Evolutionary conservation across 2,113 vertebrate species (phyloP).

Genomic region (Stercorarius parasiticus): DNA sequence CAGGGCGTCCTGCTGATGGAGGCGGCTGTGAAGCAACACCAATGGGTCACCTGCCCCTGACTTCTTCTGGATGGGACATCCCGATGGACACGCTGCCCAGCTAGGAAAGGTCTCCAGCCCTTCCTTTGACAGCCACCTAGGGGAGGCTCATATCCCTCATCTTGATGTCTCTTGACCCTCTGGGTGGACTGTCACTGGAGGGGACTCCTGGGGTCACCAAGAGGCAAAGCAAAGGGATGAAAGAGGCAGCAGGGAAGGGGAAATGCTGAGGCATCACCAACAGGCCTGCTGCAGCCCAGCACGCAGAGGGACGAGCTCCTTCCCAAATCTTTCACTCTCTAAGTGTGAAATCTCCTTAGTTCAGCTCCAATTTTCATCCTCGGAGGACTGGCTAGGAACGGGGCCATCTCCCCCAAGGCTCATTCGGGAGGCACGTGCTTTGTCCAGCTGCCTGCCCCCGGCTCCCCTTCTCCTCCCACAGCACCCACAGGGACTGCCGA

Average conservation of each 20-base stretch:
- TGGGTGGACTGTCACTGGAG: not conserved
- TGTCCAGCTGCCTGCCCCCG: not conserved
- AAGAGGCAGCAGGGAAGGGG: not conserved
- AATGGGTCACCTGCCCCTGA: not conserved
- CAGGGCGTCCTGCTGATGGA: not conserved
- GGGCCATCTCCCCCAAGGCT: not conserved
- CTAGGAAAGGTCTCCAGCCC: not conserved
- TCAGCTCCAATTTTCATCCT: slow-evolving; percentile 12
- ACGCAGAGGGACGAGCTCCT: not conserved
- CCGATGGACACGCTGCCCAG: not conserved
- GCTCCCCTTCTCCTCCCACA: not conserved
- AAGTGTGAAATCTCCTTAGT: slow-evolving; percentile 36
- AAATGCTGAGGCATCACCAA: not conserved
- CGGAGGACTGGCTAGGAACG: not conserved
- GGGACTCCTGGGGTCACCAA: not conserved
- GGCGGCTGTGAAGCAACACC: not conserved
- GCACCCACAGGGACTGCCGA: not conserved
- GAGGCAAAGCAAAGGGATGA: not conserved
- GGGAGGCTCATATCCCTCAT: not conserved
- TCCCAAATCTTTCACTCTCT: not conserved
- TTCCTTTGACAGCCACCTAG: not conserved
- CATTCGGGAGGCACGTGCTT: not conserved
- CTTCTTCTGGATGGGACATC: not conserved
- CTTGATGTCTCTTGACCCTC: not conserved
- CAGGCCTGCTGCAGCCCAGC: not conserved